Percentiles rank a stretch among this genome's conserved stretches.
Conservation (phyloP, 2,113 vertebrate species). For the Neotoma lepida region DNA sequence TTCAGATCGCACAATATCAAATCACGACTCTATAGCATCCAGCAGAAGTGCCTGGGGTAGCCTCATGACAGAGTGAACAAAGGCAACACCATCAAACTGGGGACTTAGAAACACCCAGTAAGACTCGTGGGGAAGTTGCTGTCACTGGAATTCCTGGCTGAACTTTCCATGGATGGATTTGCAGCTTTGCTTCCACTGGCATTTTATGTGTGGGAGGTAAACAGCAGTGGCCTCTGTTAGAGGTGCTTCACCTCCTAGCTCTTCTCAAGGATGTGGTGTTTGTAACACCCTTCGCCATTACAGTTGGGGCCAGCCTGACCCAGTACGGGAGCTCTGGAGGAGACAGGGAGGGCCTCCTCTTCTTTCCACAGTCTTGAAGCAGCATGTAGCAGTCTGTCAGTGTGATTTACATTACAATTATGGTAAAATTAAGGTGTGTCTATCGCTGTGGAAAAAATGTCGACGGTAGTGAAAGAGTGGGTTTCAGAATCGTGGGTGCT, state of each 20-base stretch:
- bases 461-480: constrained; percentile 4
- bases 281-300: not conserved
- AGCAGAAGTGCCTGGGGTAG: not conserved
- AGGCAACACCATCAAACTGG: not conserved
- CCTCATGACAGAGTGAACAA: not conserved
- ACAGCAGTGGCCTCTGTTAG: not conserved
- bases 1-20: too few species aligned
- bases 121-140: not conserved
- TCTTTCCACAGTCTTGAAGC: not conserved
- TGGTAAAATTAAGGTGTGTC: not conserved
- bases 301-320: not conserved
- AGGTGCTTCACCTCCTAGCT: not conserved
- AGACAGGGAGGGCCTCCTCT: not conserved
- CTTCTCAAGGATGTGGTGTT: not conserved
- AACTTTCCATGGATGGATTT: not conserved
- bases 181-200: not conserved
- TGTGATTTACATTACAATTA: not conserved
- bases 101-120: not conserved
- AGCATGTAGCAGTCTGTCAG: too few species aligned
- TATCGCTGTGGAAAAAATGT: not conserved
- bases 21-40: not conserved
- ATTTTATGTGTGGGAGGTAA: not conserved
- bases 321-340: not conserved
- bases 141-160: too few species aligned
- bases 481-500: not conserved